phyloP scores from a whole-genome alignment of 2,113 vertebrate species.

The Pardalotus punctatus region DNA sequence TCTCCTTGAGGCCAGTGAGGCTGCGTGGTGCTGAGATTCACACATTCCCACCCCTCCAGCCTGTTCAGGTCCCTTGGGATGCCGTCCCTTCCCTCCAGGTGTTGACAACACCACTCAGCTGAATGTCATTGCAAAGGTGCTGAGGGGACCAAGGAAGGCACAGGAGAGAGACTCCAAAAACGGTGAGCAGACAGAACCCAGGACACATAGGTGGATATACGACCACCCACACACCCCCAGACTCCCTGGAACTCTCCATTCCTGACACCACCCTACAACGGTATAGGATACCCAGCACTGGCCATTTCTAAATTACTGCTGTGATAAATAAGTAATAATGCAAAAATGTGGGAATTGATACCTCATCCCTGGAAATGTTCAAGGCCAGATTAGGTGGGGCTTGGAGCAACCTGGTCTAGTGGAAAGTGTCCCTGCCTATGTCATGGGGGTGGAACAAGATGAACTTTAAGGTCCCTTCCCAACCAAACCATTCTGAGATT shows the following conservation, averaged over 20 bases:
- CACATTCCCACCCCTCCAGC: not conserved
- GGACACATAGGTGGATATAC: accelerated
- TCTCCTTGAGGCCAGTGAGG: not conserved
- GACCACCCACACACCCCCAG: not conserved
- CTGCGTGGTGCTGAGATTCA: not conserved
- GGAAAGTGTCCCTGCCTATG: not conserved
- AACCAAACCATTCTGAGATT: not conserved
- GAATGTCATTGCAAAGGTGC: not conserved
- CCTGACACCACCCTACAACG: not conserved
- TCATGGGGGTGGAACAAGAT: not conserved
- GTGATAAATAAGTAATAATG: not conserved
- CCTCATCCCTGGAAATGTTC: not conserved
- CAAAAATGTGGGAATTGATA: not conserved
- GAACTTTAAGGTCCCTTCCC: not conserved
- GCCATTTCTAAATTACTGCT: not conserved
- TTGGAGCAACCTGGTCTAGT: not conserved
- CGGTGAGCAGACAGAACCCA: not conserved
- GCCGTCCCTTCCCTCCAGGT: not conserved
- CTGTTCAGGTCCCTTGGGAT: not conserved
- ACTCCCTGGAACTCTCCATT: not conserved
- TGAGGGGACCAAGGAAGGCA: not conserved
- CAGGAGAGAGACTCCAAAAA: not conserved
- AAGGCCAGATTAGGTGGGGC: accelerated
- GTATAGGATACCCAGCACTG: accelerated
- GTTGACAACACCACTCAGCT: not conserved